phyloP scores from a whole-genome alignment of 2,888 invertebrate genomes.

The Eupithecia vulgata region DNA sequence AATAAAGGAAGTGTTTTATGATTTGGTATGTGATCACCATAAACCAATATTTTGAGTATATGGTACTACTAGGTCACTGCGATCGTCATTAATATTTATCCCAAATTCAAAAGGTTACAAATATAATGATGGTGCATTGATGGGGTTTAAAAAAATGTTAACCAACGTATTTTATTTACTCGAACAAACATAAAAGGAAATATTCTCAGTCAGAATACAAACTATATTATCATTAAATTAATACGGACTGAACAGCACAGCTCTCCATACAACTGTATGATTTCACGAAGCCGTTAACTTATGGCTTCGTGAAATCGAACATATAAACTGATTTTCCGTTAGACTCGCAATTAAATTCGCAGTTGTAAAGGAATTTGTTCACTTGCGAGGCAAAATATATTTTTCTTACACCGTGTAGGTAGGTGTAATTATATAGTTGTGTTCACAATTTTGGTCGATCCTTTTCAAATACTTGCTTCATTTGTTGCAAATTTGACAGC shows the following conservation, averaged over 20 bases:
- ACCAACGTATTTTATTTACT: background rate
- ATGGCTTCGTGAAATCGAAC: conserved; percentile 23
- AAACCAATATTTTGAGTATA: background rate
- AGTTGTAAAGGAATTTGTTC: background rate
- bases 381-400: background rate
- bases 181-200: background rate
- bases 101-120: background rate
- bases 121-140: background rate
- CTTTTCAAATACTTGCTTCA: too few relatives aligned
- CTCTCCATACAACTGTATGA: background rate
- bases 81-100: background rate
- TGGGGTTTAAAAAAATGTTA: too few relatives aligned
- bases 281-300: conserved; percentile 2
- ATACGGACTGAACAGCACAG: conserved; percentile 14
- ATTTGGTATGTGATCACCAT: background rate
- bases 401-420: too few relatives aligned
- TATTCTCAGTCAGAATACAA: background rate
- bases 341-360: conserved; percentile 26
- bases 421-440: too few relatives aligned
- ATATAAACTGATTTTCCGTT: conserved; percentile 34
- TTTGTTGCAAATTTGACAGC: too few relatives aligned
- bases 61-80: background rate
- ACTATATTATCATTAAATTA: conserved; percentile 17
- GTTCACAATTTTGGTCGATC: too few relatives aligned
- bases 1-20: background rate